Conservation (phyloP, 2,113 vertebrate species). For the Oryzias woworae region DNA sequence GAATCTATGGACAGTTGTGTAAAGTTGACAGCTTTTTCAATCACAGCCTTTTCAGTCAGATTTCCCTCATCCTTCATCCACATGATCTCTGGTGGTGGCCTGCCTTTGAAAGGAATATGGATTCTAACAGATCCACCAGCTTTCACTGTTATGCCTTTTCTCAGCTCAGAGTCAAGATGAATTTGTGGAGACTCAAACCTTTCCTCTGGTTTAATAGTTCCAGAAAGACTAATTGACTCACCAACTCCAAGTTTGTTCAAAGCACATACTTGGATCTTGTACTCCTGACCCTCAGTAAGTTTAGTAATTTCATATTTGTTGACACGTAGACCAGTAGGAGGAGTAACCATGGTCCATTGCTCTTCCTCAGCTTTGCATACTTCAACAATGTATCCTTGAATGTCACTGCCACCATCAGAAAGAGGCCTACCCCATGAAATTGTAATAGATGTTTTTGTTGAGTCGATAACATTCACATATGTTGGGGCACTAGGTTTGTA, state of each 20-base stretch:
- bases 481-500: slow-evolving; percentile 92
- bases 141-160: slow-evolving; percentile 91
- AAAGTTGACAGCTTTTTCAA: slow-evolving; percentile 88
- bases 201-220: slow-evolving; percentile 92
- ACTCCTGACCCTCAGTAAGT: slow-evolving; percentile 92
- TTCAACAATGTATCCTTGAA: slow-evolving; percentile 94
- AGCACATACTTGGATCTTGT: slow-evolving; percentile 91
- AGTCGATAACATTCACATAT: slow-evolving; percentile 87
- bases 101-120: slow-evolving; percentile 91
- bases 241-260: slow-evolving; percentile 95
- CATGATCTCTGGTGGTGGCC: slow-evolving; percentile 88
- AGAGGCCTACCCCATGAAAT: slow-evolving; percentile 93
- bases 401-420: slow-evolving; percentile 91
- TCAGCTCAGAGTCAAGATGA: slow-evolving; percentile 91
- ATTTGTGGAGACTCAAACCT: slow-evolving; percentile 92
- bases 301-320: slow-evolving; percentile 93
- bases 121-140: slow-evolving; percentile 91
- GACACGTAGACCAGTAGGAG: slow-evolving; percentile 86
- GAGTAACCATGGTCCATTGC: slow-evolving; percentile 92
- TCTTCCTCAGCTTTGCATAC: slow-evolving; percentile 95
- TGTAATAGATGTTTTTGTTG: slow-evolving; percentile 87
- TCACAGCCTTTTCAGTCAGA: slow-evolving; percentile 86
- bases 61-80: slow-evolving; percentile 94
- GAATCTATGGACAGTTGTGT: slow-evolving; percentile 95
- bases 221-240: slow-evolving; percentile 85